Percentiles rank a stretch among this genome's conserved stretches.
Conservation (phyloP, 2,797 vertebrate genomes). For the Anableps anableps region DNA sequence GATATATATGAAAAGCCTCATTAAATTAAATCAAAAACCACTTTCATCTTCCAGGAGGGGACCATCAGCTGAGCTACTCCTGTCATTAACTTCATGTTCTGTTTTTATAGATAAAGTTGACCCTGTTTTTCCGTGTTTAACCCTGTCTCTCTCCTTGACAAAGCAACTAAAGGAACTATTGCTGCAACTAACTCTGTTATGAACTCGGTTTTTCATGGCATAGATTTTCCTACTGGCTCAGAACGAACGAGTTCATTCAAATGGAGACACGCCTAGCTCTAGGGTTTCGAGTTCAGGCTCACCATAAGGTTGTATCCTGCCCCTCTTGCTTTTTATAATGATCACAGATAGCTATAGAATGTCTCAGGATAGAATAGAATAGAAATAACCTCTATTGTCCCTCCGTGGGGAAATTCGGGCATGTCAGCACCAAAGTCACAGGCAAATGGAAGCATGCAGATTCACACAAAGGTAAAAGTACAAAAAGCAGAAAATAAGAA, state of each 20-base stretch:
- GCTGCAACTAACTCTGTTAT: neutral
- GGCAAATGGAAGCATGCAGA: neutral
- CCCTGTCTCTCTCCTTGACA: neutral
- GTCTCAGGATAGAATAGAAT: neutral
- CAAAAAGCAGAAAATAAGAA: neutral
- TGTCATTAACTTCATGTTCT: neutral
- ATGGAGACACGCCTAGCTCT: neutral
- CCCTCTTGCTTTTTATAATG: constrained; percentile 1
- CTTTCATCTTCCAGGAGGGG: neutral
- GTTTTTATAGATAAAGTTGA: neutral
- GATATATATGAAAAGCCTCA: neutral
- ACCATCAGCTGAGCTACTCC: neutral
- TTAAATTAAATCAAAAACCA: neutral
- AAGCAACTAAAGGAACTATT: neutral
- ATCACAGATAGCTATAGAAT: neutral
- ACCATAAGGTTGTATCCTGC: neutral
- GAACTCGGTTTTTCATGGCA: neutral
- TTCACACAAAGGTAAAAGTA: neutral
- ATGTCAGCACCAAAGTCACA: neutral
- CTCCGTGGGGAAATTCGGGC: neutral
- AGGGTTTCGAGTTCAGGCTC: neutral
- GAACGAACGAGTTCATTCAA: neutral
- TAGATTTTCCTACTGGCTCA: neutral
- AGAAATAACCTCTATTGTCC: neutral
- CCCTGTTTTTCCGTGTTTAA: neutral